Conservation (phyloP, 2,888 invertebrate genomes). For the Eupithecia centaureata region DNA sequence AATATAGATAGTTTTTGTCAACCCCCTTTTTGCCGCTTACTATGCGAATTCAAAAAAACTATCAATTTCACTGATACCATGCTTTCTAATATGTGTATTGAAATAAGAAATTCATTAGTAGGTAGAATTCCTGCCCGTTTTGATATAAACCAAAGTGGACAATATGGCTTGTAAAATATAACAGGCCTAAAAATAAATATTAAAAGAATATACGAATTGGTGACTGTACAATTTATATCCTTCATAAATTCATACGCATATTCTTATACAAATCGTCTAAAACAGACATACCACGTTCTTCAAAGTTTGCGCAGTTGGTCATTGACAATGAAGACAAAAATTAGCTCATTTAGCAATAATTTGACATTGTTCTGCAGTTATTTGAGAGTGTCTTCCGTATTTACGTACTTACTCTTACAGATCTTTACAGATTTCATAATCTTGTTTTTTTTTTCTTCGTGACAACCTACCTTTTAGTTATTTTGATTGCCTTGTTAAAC, state of each 20-base stretch:
- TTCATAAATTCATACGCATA: constrained; percentile 13
- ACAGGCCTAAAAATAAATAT: not conserved
- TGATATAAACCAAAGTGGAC: not conserved
- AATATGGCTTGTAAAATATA: not conserved
- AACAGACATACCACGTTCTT: not conserved
- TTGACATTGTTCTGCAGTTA: constrained; percentile 38
- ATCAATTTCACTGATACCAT: too few species aligned
- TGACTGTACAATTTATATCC: constrained; percentile 13
- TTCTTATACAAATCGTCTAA: not conserved
- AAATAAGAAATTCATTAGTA: too few species aligned
- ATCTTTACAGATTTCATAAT: not conserved
- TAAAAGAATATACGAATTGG: not conserved
- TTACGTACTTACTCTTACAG: constrained; percentile 23
- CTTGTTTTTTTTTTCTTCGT: not conserved
- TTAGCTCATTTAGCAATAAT: constrained; percentile 37
- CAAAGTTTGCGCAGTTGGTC: constrained; percentile 40
- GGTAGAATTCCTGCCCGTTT: too few species aligned
- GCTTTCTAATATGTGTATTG: too few species aligned
- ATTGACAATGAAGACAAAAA: constrained; percentile 25
- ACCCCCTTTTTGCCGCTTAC: too few species aligned
- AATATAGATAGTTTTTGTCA: too few species aligned
- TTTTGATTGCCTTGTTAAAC: not conserved
- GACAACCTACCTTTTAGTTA: not conserved
- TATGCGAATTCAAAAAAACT: too few species aligned
- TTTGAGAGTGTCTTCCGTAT: constrained; percentile 32